phyloP scores from a whole-genome alignment of 2,888 invertebrate genomes.

The Aspidapion aeneum region DNA sequence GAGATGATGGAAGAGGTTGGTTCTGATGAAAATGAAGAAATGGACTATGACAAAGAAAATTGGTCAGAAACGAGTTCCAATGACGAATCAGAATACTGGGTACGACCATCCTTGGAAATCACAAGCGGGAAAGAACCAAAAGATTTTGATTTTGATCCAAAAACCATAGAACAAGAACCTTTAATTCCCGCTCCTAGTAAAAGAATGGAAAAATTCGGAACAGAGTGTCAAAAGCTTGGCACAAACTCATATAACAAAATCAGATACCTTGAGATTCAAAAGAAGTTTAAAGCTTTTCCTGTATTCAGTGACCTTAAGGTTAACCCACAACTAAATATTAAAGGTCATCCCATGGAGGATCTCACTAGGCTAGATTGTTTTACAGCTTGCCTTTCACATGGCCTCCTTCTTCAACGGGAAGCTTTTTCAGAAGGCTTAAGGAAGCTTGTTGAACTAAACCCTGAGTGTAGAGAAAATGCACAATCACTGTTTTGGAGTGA shows the following conservation, averaged over 20 bases:
- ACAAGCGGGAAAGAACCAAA: too few relatives aligned
- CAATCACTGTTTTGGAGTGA: too few relatives aligned
- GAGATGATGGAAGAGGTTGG: too few relatives aligned
- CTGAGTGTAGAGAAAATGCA: neutral
- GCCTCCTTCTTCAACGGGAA: neutral
- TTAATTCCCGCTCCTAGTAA: conserved; percentile 11
- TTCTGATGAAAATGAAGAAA: too few relatives aligned
- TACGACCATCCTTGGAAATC: too few relatives aligned
- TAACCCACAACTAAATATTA: conserved; percentile 9
- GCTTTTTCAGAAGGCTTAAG: neutral
- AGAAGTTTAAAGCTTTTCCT: conserved; percentile 13
- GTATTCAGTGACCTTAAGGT: conserved; percentile 10
- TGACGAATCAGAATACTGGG: too few relatives aligned
- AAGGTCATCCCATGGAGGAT: neutral
- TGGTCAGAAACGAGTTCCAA: too few relatives aligned
- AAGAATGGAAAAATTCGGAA: conserved; percentile 8
- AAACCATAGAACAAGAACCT: conserved; percentile 10
- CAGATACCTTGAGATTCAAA: conserved; percentile 17
- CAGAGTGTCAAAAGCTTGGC: conserved; percentile 16
- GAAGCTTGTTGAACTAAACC: neutral
- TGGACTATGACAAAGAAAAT: too few relatives aligned
- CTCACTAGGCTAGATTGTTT: conserved; percentile 3
- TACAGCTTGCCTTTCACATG: conserved; percentile 4
- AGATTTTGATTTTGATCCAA: conserved; percentile 16
- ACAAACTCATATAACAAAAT: conserved; percentile 7